Evolutionary conservation across 2,113 vertebrate genomes (phyloP), one percentile per base, ranked within the genome.

Genomic region (Bubo blakistoni): DNA sequence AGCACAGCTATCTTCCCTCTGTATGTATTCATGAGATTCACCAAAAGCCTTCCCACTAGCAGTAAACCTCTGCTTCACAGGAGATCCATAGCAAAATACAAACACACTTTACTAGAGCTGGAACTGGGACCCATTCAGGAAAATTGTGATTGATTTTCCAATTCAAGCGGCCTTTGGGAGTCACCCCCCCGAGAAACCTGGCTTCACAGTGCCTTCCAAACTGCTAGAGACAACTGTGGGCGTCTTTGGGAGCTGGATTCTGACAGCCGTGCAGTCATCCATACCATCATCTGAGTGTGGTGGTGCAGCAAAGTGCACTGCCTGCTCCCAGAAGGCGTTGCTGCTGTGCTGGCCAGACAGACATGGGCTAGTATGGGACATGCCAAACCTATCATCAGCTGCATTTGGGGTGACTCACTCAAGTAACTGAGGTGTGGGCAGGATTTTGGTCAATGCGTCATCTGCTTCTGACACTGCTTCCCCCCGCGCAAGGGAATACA

Each of bases 191-290:
- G 52, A 72, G 61, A 86, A 91, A 92, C 65, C 21, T 74, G 38
- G 10, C 86, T 82, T 88, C 74, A 49, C 34, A 65, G 30, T 1
- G 2, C 11, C 62, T 87, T 92, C 70, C 34, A 13, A 40, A 94
- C 32, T 38, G 82, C 84, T 59, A 73, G 62, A 76, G 65, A 59
- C 32, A 76, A 52, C 34, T 51, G 61, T 38, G 81, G 57, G 38
- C 2, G 3, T 40, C 44, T 44, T 44, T 44, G 26, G 70, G 15
- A 89, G 47, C 81, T 89, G 86, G n/a, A 86, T 65, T 24, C 47
- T 0, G 0, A n/a, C 1, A 25, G 61, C 18, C 5, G 1, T 4
- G 0, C 1, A 30, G 34, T 46, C 71, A 66, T n/a, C 40, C 5
- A 1, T 27, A 34, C 25, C 36, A 51, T 15, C 62, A 55, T 16